Base-by-base conservation (phyloP, 2,113 vertebrate genomes). In the Sinocyclocheilus rhinocerous region DNA sequence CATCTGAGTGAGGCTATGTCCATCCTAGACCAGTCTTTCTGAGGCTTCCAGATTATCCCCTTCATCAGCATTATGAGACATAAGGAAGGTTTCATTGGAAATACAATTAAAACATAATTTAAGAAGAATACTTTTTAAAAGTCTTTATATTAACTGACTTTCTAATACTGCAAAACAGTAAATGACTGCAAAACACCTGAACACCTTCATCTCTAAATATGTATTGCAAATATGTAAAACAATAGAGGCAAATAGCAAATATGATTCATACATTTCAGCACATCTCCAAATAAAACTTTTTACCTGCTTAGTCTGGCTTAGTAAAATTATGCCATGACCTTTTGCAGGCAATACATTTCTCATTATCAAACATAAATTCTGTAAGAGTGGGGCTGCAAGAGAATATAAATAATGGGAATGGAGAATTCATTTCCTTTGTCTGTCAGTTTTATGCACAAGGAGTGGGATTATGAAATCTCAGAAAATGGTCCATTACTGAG, bases 401-500 rank as follows among this genome's bases (percentile, higher is more conserved):
- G 83, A 87, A 90, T 80, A 52, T 29, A 83, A 89, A 89, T 42
- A 63, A 88, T 67, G 59, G 87, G 69, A 86, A 75, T 36, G 48
- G 65, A 69, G 86, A 52, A 90, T 91, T 91, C 86, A 91, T 90
- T 91, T 91, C 81, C 76, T 88, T 86, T 84, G 36, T 84, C 45
- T 84, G 83, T 83, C 79, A 82, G 87, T 92, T 90, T 92, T 89
- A 91, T 91, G 36, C 33, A 61, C 36, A 3, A 50, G 69, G 81
- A 87, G 88, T 90, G 84, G 84, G 88, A 87, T 91, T 89, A 90
- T 85, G 83, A 90, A 87, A 85, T 88, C 82, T 81, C 65, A 75
- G 86, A 92, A 89, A 92, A 89, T 85, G 91, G 82, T 84, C 77
- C 85, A 86, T 85, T 87, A 86, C 83, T 81, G 87, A 87, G 87